Base-by-base conservation (phyloP, 2,888 invertebrate species). In the Beris chalybata region DNA sequence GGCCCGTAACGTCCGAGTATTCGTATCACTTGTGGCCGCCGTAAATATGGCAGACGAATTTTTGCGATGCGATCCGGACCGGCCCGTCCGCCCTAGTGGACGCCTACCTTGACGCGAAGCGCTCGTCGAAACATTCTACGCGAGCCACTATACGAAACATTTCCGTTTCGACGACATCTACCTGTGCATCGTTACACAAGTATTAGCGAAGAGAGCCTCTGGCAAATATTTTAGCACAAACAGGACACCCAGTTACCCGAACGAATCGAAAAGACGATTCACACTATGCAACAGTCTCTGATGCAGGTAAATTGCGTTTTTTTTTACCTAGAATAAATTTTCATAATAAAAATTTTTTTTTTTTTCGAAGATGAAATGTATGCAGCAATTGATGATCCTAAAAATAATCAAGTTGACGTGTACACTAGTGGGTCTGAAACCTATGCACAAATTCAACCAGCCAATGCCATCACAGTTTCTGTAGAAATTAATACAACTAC, bases 131-230 rank as follows among this genome's bases (percentile, higher is more conserved):
- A n/a, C n/a, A n/a, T n/a, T n/a, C n/a, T n/a, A n/a, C n/a, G n/a
- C n/a, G n/a, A n/a, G n/a, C n/a, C n/a, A n/a, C n/a, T n/a, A n/a
- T n/a, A n/a, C n/a, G n/a, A n/a, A n/a, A n/a, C n/a, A n/a, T n/a
- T n/a, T n/a, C n/a, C n/a, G n/a, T n/a, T n/a, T n/a, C n/a, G n/a
- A n/a, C n/a, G n/a, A n/a, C n/a, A n/a, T n/a, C n/a, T n/a, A n/a
- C n/a, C n/a, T n/a, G n/a, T n/a, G n/a, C n/a, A n/a, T n/a, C n/a
- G 94, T 54, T 95, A 95, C 78, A 94, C 94, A 0, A 93, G 93
- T 76, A 94, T 94, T 72, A 94, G 93, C 71, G 95, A 2, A 85
- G 94, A 15, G 94, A 94, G 78, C 95, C 95, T 1, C 81, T 95
- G 69, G 92, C 93, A 4, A 88, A 88, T 76, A 88, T 90, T 70